phyloP scores from a whole-genome alignment of 1,140 invertebrate species.

The Phymorhynchus buccinoides region DNA sequence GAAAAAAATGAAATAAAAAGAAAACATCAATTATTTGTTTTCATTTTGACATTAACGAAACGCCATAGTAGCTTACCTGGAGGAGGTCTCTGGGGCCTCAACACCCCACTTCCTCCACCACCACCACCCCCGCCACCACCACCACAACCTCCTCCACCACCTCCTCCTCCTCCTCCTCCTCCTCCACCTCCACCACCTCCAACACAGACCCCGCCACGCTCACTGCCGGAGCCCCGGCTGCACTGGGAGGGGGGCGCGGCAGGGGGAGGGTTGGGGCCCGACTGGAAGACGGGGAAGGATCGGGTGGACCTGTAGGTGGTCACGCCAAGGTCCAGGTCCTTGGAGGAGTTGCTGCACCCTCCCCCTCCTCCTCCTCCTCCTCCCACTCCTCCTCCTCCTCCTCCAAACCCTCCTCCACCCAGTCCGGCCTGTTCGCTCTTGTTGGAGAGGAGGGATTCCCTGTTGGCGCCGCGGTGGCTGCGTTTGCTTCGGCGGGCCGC shows the following conservation, averaged over 20 bases:
- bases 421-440: slow-evolving; percentile 33
- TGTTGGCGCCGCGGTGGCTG: neutral
- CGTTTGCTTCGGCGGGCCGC: neutral
- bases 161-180: neutral
- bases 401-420: too few species aligned
- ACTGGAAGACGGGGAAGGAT: slow-evolving; percentile 25
- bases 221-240: neutral
- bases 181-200: neutral
- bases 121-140: neutral
- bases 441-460: slow-evolving; percentile 27
- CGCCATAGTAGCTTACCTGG: neutral
- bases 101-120: neutral
- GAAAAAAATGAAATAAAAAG: too few species aligned
- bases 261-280: neutral
- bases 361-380: neutral
- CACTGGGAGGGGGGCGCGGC: neutral
- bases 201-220: too few species aligned
- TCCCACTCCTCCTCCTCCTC: neutral
- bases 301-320: slow-evolving; percentile 33
- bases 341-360: slow-evolving; percentile 28
- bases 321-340: slow-evolving; percentile 34
- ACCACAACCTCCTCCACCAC: neutral
- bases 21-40: too few species aligned
- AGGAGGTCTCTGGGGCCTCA: neutral
- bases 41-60: too few species aligned